phyloP scores from a whole-genome alignment of 2,888 invertebrate genomes.

The Acleris emargana region DNA sequence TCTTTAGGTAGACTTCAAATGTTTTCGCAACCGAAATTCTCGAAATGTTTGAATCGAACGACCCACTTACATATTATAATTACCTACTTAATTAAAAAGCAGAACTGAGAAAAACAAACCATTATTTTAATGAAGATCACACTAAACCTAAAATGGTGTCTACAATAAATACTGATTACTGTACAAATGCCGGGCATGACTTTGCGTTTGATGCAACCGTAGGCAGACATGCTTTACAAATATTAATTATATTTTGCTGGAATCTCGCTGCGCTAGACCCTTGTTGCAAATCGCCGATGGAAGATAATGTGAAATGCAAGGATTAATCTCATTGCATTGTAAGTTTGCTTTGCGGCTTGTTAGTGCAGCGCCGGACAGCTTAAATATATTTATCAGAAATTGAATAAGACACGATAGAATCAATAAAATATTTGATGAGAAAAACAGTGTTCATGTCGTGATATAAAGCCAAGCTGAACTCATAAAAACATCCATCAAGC shows the following conservation, averaged over 20 bases:
- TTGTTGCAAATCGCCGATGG: constrained; percentile 17
- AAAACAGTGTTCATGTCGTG: constrained; percentile 3
- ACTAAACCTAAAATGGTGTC: not conserved
- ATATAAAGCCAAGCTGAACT: constrained; percentile 13
- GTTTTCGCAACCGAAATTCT: too few species aligned
- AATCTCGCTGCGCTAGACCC: constrained; percentile 33
- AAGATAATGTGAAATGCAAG: constrained; percentile 27
- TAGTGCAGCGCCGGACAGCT: too few species aligned
- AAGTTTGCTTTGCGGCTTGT: not conserved
- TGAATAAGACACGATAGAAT: too few species aligned
- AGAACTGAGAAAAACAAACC: not conserved
- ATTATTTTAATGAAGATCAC: not conserved
- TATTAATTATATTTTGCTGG: constrained; percentile 37
- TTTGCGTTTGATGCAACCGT: constrained; percentile 40
- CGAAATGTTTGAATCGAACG: too few species aligned
- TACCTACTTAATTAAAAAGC: too few species aligned
- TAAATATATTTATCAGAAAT: too few species aligned
- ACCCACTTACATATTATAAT: too few species aligned
- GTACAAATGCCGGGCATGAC: constrained; percentile 41
- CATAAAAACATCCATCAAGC: constrained; percentile 22
- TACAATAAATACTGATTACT: constrained; percentile 16
- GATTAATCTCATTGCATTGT: constrained; percentile 19
- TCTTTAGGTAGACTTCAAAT: too few species aligned
- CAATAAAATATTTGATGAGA: not conserved
- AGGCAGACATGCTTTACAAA: constrained; percentile 30